Conservation (phyloP, 92 coral and sea anemone species). For the Umimayanthus chanpuru region DNA sequence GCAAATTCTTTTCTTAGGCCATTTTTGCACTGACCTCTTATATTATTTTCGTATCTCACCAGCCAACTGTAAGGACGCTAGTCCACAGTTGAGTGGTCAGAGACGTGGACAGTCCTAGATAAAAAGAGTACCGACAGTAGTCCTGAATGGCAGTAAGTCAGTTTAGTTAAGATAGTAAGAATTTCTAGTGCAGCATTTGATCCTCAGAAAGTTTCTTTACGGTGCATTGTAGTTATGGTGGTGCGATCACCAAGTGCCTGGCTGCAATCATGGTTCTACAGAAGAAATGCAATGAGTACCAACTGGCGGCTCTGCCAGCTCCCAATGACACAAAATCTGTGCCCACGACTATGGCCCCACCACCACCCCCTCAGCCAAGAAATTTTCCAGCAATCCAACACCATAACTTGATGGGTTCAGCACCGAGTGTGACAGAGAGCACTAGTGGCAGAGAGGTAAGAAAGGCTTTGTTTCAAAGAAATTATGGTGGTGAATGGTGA, state of each 20-base stretch:
- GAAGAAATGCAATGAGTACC: constrained; percentile 79
- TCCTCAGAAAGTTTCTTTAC: not conserved
- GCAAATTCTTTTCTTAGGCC: too few relatives aligned
- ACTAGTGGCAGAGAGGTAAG: constrained; percentile 12
- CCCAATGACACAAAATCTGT: not conserved
- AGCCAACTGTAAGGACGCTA: too few relatives aligned
- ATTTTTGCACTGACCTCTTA: too few relatives aligned
- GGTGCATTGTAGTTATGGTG: constrained; percentile 71
- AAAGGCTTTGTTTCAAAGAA: not conserved
- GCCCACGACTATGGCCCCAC: constrained; percentile 45
- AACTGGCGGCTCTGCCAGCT: constrained; percentile 8
- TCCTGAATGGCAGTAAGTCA: too few relatives aligned
- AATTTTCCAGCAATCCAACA: constrained; percentile 31
- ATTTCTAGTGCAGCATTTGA: not conserved
- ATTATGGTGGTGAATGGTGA: not conserved
- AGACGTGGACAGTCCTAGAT: too few relatives aligned
- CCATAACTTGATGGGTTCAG: not conserved
- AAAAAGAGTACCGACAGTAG: too few relatives aligned
- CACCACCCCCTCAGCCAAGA: constrained; percentile 33
- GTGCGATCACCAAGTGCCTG: constrained; percentile 90
- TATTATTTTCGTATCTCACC: too few relatives aligned
- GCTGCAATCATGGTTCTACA: constrained; percentile 88
- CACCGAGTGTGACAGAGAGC: not conserved
- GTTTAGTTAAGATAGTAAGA: too few relatives aligned
- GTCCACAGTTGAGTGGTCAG: too few relatives aligned